Conservation (phyloP, 2,888 invertebrate species). For the Fissipunctia ypsillon region DNA sequence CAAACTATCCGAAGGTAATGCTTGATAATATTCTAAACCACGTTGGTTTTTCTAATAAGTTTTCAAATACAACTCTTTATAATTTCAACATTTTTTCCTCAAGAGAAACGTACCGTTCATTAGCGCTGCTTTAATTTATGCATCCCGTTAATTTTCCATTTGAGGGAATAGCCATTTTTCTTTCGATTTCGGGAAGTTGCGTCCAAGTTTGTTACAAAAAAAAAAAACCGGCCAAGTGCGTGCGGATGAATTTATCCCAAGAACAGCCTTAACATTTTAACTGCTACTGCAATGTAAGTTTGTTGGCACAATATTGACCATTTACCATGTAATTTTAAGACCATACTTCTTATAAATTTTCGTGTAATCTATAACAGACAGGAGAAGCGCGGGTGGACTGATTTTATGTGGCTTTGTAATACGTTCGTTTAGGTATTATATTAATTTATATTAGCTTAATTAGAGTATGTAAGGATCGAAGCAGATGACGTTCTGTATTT, state of each 20-base stretch:
- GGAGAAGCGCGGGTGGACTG: not conserved
- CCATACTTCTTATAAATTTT: too few species aligned
- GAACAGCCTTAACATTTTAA: too few species aligned
- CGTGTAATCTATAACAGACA: too few species aligned
- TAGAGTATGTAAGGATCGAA: not conserved
- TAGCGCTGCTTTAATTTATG: slow-evolving; percentile 33
- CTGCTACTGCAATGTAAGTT: too few species aligned
- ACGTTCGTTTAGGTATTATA: not conserved
- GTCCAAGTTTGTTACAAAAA: slow-evolving; percentile 7
- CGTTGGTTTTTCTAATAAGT: not conserved
- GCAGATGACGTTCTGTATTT: not conserved
- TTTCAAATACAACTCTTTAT: not conserved
- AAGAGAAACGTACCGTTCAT: slow-evolving; percentile 23
- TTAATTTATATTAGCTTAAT: not conserved
- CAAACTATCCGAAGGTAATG: not conserved
- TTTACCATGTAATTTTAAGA: too few species aligned
- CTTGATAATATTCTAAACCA: not conserved
- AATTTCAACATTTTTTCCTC: slow-evolving; percentile 15
- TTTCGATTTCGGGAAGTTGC: slow-evolving; percentile 20
- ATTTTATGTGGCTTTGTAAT: not conserved
- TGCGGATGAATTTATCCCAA: too few species aligned
- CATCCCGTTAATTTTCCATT: slow-evolving; percentile 21
- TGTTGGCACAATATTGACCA: too few species aligned
- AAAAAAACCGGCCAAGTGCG: too few species aligned
- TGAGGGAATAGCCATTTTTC: slow-evolving; percentile 15